Evolutionary conservation across 2,113 vertebrate genomes (phyloP).

Genomic region (Isurus oxyrinchus): DNA sequence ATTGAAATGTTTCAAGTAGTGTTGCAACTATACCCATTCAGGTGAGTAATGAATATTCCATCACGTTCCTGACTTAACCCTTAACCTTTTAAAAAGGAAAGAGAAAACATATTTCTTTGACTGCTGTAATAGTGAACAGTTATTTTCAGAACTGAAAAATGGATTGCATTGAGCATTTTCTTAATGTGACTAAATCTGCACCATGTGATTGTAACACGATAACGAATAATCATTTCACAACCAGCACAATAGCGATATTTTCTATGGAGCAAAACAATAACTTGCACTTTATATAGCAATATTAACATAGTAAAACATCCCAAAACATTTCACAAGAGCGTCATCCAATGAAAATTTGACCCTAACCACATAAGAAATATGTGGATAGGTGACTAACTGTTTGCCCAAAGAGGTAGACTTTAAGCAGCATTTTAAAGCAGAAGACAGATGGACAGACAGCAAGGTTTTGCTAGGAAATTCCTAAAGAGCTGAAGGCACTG

Average conservation of each 20-base stretch:
- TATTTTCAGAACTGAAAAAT: slow-evolving; percentile 19
- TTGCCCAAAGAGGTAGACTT: background rate
- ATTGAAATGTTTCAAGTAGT: background rate
- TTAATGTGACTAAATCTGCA: background rate
- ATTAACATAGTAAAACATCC: background rate
- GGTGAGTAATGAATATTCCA: background rate
- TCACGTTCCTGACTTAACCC: background rate
- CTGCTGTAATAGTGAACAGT: background rate
- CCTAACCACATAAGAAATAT: background rate
- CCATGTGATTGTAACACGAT: background rate
- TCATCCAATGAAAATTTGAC: too few relatives aligned
- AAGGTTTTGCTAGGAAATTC: background rate
- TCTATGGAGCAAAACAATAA: background rate
- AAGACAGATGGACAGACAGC: background rate
- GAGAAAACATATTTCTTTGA: background rate
- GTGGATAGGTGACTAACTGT: background rate
- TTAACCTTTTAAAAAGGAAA: background rate
- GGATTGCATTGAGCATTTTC: background rate
- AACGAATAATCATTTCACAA: background rate
- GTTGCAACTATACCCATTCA: background rate
- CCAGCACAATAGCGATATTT: background rate
- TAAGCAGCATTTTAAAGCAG: background rate
- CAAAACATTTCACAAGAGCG: background rate
- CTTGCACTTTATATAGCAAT: background rate
- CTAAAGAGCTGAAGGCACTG: background rate